Percentiles rank a stretch among this genome's conserved stretches.
phyloP scores from a whole-genome alignment of 2,888 invertebrate species.

The Trichopoda pennipes region DNA sequence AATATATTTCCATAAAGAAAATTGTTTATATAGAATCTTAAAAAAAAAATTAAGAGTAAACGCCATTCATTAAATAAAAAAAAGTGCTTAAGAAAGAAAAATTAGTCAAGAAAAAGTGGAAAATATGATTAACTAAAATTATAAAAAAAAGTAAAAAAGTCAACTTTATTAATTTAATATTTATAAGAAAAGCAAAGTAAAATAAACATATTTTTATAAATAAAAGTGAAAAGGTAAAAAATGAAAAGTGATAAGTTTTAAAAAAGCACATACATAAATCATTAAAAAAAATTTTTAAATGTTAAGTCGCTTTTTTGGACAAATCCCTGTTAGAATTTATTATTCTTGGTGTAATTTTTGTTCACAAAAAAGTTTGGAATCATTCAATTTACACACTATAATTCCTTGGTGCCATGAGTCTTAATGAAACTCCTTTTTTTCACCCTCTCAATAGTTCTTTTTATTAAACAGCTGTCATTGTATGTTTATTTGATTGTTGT shows the following conservation, averaged over 20 bases:
- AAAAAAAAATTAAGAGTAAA: slow-evolving; percentile 35
- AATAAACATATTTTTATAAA: background rate
- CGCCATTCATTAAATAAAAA: slow-evolving; percentile 60
- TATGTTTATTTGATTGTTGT: slow-evolving; percentile 58
- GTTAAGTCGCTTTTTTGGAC: background rate
- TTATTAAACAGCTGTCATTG: slow-evolving; percentile 64
- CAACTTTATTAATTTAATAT: slow-evolving; percentile 17
- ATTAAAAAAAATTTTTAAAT: background rate
- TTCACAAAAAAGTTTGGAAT: slow-evolving; percentile 5
- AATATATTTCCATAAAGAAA: background rate
- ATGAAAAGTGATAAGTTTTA: background rate
- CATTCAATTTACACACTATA: background rate
- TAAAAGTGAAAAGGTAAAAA: slow-evolving; percentile 26
- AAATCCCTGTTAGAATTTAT: slow-evolving; percentile 7
- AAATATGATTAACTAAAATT: slow-evolving; percentile 57
- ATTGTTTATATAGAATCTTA: background rate
- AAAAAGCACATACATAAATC: background rate
- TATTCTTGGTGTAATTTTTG: background rate
- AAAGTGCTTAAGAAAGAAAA: slow-evolving; percentile 62
- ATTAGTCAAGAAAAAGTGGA: slow-evolving; percentile 32
- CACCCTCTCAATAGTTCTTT: slow-evolving; percentile 11
- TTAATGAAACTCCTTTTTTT: slow-evolving; percentile 49
- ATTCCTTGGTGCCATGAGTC: slow-evolving; percentile 40
- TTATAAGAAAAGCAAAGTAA: background rate
- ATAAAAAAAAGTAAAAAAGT: slow-evolving; percentile 39